These are phyloP conservation scores for Agrypnus murinus DNA, from an alignment of 2,888 invertebrate species.

Conservation along the genomic window DNA sequence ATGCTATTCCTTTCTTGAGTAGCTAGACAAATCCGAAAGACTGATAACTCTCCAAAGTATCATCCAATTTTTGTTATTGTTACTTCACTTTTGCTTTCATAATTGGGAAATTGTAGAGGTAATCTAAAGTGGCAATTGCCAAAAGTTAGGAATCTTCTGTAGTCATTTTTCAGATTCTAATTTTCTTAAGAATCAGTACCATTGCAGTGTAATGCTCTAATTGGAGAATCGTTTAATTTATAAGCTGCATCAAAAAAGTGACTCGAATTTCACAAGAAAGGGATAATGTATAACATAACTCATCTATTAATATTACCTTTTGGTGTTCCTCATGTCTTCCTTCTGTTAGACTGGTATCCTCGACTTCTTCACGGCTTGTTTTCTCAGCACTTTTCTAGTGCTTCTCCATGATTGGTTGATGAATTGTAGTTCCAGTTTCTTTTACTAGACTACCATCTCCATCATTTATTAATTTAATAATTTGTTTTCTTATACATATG, in stretches of 20 bases:
- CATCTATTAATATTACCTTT: conserved; percentile 54
- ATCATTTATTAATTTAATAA: no score
- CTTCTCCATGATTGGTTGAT: conserved; percentile 57
- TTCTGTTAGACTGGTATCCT: conserved; percentile 46
- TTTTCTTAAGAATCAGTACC: conserved; percentile 39
- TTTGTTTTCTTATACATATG: conserved; percentile 79
- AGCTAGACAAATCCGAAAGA: conserved; percentile 71
- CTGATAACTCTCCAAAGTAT: conserved; percentile 56
- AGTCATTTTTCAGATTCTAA: conserved; percentile 29
- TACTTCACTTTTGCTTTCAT: conserved; percentile 68
- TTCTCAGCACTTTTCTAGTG: conserved; percentile 29
- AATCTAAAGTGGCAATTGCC: conserved; percentile 71
- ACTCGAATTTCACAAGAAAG: conserved; percentile 62
- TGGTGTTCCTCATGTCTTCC: conserved; percentile 32
- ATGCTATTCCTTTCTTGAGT: conserved; percentile 85
- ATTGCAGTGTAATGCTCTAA: conserved; percentile 53
- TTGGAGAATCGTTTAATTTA: conserved; percentile 51
- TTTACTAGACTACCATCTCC: conserved; percentile 75
- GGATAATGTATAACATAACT: no score
- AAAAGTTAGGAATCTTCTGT: conserved; percentile 69
- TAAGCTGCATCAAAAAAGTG: conserved; percentile 61
- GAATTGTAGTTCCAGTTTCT: conserved; percentile 66
- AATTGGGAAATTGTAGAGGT: conserved; percentile 69
- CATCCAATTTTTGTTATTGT: conserved; percentile 70
- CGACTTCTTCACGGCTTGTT: conserved; percentile 62